Evolutionary conservation across 1,140 invertebrate species (phyloP), one percentile per base, ranked within the genome.

Genomic region (Calliphora vicina): DNA sequence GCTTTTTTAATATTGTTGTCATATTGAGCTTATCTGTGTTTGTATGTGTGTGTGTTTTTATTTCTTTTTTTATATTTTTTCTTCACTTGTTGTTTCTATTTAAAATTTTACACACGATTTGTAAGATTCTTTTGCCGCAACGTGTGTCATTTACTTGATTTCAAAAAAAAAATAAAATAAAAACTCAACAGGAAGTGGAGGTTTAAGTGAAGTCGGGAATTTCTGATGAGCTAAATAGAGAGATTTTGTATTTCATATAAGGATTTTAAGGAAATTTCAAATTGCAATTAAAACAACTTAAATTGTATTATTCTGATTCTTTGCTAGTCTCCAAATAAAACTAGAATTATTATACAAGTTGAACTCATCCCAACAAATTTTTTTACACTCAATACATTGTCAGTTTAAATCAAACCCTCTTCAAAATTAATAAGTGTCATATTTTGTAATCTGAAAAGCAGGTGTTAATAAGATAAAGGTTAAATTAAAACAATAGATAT

Each of bases 31-130:
- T n/a, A 6, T n/a, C 15, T n/a, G 17, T n/a, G 1, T 57, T 5
- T 57, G 15, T n/a, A 15, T 57, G 8, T 57, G 0, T 57, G 17
- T 57, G 15, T n/a, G 50, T 57, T n/a, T n/a, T n/a, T n/a, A n/a
- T n/a, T n/a, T n/a, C n/a, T n/a, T 1, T 61, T 5, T 61, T 13
- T 61, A 0, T 67, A 20, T 23, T 25, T 67, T 20, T 23, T 23
- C 17, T 20, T 67, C 17, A 67, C 61, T 67, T 67, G 61, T 67
- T 67, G 61, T 67, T 67, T 0, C 23, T 23, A 67, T 67, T 67
- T 67, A 67, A 67, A 67, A 67, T 67, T 67, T 67, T 25, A 67
- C 61, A 67, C 61, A 67, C 61, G 61, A 67, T 67, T 67, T 23
- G 61, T 23, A 67, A 20, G 20, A 67, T 25, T 67, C 8, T 67